A percentile compares a stretch with the other conserved stretches of the same genome.
Conservation (phyloP, 2,113 vertebrate genomes). For the Corythaixoides concolor region DNA sequence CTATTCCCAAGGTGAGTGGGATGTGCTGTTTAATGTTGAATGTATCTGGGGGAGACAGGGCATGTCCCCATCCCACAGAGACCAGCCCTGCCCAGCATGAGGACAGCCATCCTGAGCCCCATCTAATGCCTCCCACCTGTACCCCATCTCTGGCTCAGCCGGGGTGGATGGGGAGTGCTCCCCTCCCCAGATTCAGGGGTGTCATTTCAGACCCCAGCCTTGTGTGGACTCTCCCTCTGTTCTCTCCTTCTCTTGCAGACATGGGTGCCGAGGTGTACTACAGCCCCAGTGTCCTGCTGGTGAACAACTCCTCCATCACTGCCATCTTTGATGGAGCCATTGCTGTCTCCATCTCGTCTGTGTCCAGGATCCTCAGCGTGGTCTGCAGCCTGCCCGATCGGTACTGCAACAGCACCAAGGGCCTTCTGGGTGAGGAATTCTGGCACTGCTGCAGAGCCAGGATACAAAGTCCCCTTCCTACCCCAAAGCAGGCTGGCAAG, state of each 20-base stretch:
- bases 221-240: neutral
- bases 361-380: neutral
- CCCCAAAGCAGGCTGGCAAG: neutral
- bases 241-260: neutral
- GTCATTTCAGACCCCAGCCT: neutral
- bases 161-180: neutral
- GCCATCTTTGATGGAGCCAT: neutral
- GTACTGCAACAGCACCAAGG: constrained; percentile 18
- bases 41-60: rapidly evolving
- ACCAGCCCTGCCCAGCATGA: rapidly evolving
- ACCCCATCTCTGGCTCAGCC: neutral
- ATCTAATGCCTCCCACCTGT: neutral
- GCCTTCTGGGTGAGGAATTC: constrained; percentile 47
- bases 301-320: neutral
- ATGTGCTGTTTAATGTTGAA: neutral
- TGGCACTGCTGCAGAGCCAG: rapidly evolving
- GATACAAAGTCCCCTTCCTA: neutral
- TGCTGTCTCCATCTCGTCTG: neutral
- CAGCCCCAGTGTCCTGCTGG: constrained; percentile 1
- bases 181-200: neutral
- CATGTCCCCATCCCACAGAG: neutral
- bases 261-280: neutral
- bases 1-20: constrained; percentile 34
- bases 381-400: neutral
- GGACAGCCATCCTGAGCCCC: neutral